Conservation (phyloP, 2,113 vertebrate species). For the Sapajus apella region DNA sequence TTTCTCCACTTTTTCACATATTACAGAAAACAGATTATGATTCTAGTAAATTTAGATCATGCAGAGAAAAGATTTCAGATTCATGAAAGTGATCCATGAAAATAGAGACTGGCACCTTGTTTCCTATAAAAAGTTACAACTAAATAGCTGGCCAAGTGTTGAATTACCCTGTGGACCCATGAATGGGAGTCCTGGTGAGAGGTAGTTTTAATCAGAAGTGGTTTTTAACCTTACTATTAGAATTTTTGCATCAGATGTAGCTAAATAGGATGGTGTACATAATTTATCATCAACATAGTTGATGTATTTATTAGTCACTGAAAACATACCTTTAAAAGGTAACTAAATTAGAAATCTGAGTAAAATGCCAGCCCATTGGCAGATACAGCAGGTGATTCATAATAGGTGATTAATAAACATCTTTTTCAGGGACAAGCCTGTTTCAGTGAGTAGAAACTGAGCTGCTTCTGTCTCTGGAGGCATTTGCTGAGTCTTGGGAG, state of each 20-base stretch:
- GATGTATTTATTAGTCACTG: background rate
- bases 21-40: slow-evolving; percentile 37
- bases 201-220: background rate
- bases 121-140: background rate
- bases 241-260: background rate
- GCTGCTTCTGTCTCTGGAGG: background rate
- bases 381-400: background rate
- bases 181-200: background rate
- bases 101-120: slow-evolving; percentile 10
- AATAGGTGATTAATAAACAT: background rate
- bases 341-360: slow-evolving; percentile 1
- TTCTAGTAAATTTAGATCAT: slow-evolving; percentile 35
- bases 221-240: background rate
- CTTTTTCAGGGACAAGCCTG: background rate
- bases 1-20: slow-evolving; percentile 40
- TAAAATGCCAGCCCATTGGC: background rate
- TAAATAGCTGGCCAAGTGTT: background rate
- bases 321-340: background rate
- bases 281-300: background rate
- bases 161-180: background rate
- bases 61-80: slow-evolving; percentile 44
- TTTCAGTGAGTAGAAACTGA: background rate
- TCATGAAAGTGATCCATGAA: background rate
- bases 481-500: background rate
- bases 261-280: background rate